Conservation (phyloP, 2,797 vertebrate species). For the Sebastes glaucus region DNA sequence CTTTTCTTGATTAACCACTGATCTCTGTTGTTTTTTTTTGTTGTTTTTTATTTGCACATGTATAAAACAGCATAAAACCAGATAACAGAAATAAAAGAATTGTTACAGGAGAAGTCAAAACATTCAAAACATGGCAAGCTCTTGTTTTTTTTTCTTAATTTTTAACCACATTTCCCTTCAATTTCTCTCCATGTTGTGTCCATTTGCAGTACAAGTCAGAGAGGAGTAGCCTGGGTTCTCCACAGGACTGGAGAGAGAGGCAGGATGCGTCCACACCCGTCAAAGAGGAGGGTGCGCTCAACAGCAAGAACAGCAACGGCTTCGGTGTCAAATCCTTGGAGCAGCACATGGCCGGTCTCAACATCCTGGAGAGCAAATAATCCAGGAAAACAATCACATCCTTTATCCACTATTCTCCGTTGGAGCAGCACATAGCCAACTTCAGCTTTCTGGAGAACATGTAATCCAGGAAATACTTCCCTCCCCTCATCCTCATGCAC, state of each 20-base stretch:
- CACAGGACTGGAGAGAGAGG: constrained; percentile 87
- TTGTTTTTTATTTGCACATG: not conserved
- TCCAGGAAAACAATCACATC: constrained; percentile 14
- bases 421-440: constrained; percentile 84
- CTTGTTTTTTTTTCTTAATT: not conserved
- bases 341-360: constrained; percentile 87
- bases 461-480: constrained; percentile 45
- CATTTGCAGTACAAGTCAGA: constrained; percentile 83
- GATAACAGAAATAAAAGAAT: not conserved
- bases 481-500: constrained; percentile 40
- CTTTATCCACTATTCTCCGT: constrained; percentile 50
- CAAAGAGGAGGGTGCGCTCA: constrained; percentile 79
- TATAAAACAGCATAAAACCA: not conserved
- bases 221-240: constrained; percentile 84
- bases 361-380: constrained; percentile 90
- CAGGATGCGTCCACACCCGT: constrained; percentile 77
- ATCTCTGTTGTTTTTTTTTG: not conserved
- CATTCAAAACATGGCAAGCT: not conserved
- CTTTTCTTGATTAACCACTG: not conserved
- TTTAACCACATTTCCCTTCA: not conserved
- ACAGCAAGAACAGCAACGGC: constrained; percentile 84
- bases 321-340: constrained; percentile 87
- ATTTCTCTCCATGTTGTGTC: not conserved
- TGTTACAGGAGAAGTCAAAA: not conserved
- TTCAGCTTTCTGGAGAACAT: constrained; percentile 86